Percentiles rank a stretch among this genome's conserved stretches.
phyloP scores from a whole-genome alignment of 2,888 invertebrate genomes.

The Sipha maydis region DNA sequence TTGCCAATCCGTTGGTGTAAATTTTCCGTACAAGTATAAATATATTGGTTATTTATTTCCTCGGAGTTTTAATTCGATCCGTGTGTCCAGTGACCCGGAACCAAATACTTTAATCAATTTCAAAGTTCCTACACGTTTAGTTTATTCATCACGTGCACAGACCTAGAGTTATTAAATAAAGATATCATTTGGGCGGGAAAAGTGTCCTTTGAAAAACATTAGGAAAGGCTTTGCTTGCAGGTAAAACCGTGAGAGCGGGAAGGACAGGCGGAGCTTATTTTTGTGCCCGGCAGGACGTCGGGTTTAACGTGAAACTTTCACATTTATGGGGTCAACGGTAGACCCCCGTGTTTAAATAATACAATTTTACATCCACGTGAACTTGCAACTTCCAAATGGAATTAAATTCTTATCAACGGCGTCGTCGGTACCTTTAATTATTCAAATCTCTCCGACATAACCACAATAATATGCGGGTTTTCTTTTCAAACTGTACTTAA shows the following conservation, averaged over 20 bases:
- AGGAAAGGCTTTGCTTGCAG: slow-evolving; percentile 21
- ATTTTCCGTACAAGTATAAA: too few relatives aligned
- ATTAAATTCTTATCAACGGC: slow-evolving; percentile 54
- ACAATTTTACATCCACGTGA: slow-evolving; percentile 38
- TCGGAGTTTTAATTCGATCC: neutral
- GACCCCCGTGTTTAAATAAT: slow-evolving; percentile 47
- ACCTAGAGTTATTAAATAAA: slow-evolving; percentile 45
- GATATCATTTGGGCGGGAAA: neutral
- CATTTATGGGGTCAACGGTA: slow-evolving; percentile 49
- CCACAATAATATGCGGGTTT: slow-evolving; percentile 6
- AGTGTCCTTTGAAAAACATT: slow-evolving; percentile 50
- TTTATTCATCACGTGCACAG: slow-evolving; percentile 40
- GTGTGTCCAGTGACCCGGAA: neutral
- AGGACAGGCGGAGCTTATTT: slow-evolving; percentile 35
- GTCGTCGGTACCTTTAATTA: slow-evolving; percentile 39
- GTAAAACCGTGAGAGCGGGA: neutral
- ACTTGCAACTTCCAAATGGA: slow-evolving; percentile 34
- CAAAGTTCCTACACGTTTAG: neutral
- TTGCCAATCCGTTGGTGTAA: too few relatives aligned
- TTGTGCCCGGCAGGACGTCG: neutral
- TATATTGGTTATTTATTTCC: neutral
- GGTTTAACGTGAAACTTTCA: slow-evolving; percentile 43
- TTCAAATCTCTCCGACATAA: slow-evolving; percentile 29
- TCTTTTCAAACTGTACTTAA: slow-evolving; percentile 27
- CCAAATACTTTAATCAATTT: slow-evolving; percentile 42